Conservation (phyloP, 2,888 invertebrate genomes). For the Lepidonotus clava region DNA sequence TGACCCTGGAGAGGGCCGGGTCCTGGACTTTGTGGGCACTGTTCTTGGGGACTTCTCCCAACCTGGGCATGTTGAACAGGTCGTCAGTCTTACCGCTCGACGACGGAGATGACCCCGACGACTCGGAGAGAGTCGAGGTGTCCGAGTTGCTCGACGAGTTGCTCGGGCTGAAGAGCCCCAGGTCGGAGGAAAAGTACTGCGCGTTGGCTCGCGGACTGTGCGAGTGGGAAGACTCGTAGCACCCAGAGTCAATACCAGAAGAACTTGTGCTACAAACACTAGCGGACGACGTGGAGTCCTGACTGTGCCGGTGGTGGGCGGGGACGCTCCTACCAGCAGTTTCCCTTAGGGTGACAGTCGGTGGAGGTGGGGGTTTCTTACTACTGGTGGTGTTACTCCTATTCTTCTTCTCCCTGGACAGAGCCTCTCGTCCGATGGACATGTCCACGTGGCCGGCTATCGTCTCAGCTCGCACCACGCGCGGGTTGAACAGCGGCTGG, state of each 20-base stretch:
- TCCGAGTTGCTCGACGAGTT: neutral
- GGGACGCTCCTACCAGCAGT: constrained; percentile 47
- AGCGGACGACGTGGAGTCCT: constrained; percentile 55
- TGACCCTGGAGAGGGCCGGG: neutral
- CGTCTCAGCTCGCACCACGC: neutral
- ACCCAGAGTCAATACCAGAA: constrained; percentile 67
- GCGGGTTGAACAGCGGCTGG: constrained; percentile 15
- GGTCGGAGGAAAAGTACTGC: constrained; percentile 20
- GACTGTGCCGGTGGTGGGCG: constrained; percentile 12
- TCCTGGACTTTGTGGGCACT: constrained; percentile 36
- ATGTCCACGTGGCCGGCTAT: neutral
- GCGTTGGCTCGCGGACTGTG: constrained; percentile 39
- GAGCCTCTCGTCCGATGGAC: constrained; percentile 26
- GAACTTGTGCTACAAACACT: constrained; percentile 65
- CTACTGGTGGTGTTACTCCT: neutral
- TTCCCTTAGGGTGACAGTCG: constrained; percentile 53
- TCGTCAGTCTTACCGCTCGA: neutral
- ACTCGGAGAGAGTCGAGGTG: constrained; percentile 42
- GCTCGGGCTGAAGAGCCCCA: constrained; percentile 47
- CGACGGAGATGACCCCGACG: constrained; percentile 11
- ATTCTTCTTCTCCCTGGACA: constrained; percentile 33
- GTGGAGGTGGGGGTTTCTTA: neutral
- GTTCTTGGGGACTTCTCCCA: constrained; percentile 1
- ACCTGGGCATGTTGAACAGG: constrained; percentile 3
- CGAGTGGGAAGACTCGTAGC: constrained; percentile 54